A percentile compares a stretch with the other conserved stretches of the same genome.
phyloP scores from a whole-genome alignment of 2,797 vertebrate genomes.

The Perodicticus potto region DNA sequence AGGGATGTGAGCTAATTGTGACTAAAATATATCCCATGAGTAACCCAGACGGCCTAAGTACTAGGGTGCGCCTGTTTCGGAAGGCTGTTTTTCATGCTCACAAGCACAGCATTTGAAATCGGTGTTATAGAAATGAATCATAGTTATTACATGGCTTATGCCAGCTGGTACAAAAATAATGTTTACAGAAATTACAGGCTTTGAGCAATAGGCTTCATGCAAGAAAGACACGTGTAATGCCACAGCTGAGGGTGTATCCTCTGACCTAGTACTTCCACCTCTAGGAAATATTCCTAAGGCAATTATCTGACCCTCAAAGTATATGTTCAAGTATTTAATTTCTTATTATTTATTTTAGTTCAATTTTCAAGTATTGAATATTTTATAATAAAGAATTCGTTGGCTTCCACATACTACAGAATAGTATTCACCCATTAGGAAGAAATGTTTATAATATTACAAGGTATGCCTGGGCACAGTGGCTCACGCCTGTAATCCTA shows the following conservation, averaged over 20 bases:
- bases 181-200: constrained; percentile 70
- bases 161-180: constrained; percentile 66
- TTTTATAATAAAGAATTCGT: not conserved
- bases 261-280: not conserved
- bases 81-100: not conserved
- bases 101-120: not conserved
- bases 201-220: not conserved
- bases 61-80: not conserved
- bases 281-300: not conserved
- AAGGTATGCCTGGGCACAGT: no score
- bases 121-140: constrained; percentile 30
- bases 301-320: not conserved
- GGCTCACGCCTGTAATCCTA: no score
- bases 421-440: not conserved
- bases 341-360: not conserved
- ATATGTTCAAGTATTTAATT: not conserved
- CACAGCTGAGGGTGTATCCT: not conserved
- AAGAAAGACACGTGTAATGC: not conserved
- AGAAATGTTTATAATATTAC: not conserved
- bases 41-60: constrained; percentile 26
- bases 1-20: not conserved
- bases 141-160: constrained; percentile 43
- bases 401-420: not conserved
- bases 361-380: not conserved
- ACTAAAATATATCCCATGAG: not conserved